Conservation (phyloP, 1,140 invertebrate genomes). For the Aphaenogaster rudis region DNA sequence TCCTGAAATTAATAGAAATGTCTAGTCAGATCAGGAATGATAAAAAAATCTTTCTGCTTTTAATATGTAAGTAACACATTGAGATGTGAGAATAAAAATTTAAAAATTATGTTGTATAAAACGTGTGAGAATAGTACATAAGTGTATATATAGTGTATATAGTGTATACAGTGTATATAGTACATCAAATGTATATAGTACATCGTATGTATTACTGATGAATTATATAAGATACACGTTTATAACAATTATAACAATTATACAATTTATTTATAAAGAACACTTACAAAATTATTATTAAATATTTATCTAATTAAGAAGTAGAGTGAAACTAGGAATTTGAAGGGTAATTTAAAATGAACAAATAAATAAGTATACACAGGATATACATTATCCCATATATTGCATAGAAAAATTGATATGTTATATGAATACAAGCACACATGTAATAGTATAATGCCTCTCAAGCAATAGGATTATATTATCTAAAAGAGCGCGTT, state of each 20-base stretch:
- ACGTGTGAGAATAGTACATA: not conserved
- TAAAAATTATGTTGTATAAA: not conserved
- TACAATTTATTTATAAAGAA: not conserved
- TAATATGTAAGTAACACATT: not conserved
- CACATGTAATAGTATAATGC: not conserved
- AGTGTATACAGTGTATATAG: too few relatives aligned
- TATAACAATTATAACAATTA: slow-evolving; percentile 33
- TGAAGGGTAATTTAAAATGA: not conserved
- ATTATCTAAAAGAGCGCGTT: not conserved
- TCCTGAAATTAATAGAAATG: slow-evolving; percentile 69
- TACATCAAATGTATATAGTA: too few relatives aligned
- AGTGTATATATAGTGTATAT: not conserved
- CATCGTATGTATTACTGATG: slow-evolving; percentile 7
- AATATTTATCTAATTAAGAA: slow-evolving; percentile 4
- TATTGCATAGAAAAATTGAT: not conserved
- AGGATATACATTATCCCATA: not conserved
- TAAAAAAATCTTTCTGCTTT: not conserved
- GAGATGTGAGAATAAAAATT: not conserved
- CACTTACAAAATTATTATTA: not conserved
- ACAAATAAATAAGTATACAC: not conserved
- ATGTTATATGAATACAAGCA: not conserved
- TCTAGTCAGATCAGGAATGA: not conserved
- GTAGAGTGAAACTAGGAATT: not conserved
- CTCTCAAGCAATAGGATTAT: not conserved
- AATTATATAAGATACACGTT: slow-evolving; percentile 18